Conservation (phyloP, 92 coral and sea anemone genomes). For the Epizoanthus illoricatus region DNA sequence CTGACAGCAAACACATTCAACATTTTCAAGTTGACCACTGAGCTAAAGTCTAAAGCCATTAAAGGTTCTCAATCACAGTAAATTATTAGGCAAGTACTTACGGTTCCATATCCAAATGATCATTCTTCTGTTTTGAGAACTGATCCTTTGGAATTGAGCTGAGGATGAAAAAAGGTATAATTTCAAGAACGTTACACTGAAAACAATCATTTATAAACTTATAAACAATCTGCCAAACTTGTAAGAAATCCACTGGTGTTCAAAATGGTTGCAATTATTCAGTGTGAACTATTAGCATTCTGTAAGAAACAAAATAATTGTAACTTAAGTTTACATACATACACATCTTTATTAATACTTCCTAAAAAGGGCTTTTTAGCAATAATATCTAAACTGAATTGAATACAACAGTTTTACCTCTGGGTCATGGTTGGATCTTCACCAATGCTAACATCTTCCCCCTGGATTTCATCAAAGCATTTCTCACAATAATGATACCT, state of each 20-base stretch:
- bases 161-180: conserved; percentile 17
- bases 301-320: too few relatives aligned
- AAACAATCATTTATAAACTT: not conserved
- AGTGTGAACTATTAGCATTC: too few relatives aligned
- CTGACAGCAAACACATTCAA: too few relatives aligned
- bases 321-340: too few relatives aligned
- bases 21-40: too few relatives aligned
- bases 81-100: too few relatives aligned
- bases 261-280: too few relatives aligned
- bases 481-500: conserved; percentile 97
- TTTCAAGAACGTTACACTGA: not conserved
- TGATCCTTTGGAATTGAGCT: conserved; percentile 81
- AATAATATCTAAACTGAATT: not conserved
- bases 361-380: too few relatives aligned
- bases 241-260: not conserved
- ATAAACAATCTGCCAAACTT: not conserved
- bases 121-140: conserved; percentile 80
- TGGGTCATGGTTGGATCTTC: conserved; percentile 87
- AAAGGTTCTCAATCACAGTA: too few relatives aligned
- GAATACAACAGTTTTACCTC: conserved; percentile 55
- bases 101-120: conserved; percentile 98
- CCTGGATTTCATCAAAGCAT: conserved; percentile 94
- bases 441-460: conserved; percentile 88
- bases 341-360: too few relatives aligned
- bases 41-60: too few relatives aligned